Conservation (phyloP, 2,113 vertebrate genomes). For the Ploceus nigricollis region DNA sequence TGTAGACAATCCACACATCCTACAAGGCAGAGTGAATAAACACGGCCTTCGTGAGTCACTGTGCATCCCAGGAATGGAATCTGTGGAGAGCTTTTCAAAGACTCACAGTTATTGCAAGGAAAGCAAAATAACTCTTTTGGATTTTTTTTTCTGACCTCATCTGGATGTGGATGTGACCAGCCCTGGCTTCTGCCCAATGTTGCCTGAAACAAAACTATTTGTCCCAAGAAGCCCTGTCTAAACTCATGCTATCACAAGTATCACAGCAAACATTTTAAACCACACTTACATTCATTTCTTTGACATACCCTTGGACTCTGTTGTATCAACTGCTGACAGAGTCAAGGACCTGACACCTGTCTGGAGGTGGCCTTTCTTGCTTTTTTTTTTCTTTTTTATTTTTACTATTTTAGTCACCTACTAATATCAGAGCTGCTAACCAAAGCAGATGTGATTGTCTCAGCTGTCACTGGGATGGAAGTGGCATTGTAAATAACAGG, state of each 20-base stretch:
- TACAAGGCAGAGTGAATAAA: background rate
- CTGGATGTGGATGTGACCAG: background rate
- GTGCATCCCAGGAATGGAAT: background rate
- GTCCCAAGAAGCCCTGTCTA: background rate
- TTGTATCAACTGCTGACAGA: background rate
- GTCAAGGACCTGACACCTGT: background rate
- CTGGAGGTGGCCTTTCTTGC: background rate
- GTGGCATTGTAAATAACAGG: background rate
- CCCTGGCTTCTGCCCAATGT: background rate
- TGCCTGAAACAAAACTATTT: background rate
- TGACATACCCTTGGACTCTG: background rate
- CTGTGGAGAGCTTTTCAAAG: background rate
- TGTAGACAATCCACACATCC: background rate
- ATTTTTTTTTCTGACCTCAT: background rate
- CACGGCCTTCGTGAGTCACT: background rate
- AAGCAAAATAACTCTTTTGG: background rate
- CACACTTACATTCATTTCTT: background rate
- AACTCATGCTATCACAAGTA: background rate
- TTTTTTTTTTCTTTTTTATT: background rate
- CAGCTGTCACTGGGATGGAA: background rate
- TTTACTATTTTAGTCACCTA: background rate
- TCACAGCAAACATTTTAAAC: background rate
- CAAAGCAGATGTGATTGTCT: slow-evolving; percentile 30
- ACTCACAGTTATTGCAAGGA: background rate
- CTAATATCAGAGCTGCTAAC: background rate